Base-by-base conservation (phyloP, 2,113 vertebrate species). In the Rostratula benghalensis region DNA sequence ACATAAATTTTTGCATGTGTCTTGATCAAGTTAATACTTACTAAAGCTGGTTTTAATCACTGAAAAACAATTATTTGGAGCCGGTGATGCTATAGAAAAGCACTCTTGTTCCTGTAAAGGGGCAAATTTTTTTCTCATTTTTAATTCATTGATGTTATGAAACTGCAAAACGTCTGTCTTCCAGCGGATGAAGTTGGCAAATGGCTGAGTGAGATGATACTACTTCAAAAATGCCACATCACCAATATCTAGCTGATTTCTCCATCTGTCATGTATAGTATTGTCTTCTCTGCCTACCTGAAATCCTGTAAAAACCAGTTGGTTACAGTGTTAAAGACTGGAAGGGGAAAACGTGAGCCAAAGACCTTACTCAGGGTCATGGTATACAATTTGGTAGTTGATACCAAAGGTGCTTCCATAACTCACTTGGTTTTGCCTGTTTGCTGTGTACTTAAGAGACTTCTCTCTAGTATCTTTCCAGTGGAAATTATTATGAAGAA, bases 171-270 rank as follows among this genome's bases (percentile, higher is more conserved):
- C 3, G 2, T 56, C 1, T 5, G 0, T 68, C 18, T 64, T 63
- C 10, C 43, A 14, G 5, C 11, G 43, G 5, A 43, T 28, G 16
- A 16, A 37, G 24, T 23, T 27, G 35, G 35, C 51, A 82, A 25
- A 82, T 64, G 3, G 3, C 21, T 43, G 25, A 12, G 64, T 60
- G 8, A 35, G 69, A 25, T 50, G 39, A 6, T 53, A 20, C 2
- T 59, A 0, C 25, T 45, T 86, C 0, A 22, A 24, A 50, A 17
- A 37, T n/a, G 11, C 11, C 61, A 21, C 4, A 0, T 31, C 8
- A 3, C 27, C 48, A 57, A 9, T 65, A 19, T 50, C 56, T 37
- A 30, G 17, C 5, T 59, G n/a, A 4, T 57, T 83, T 56, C 13
- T 2, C 39, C 20, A 6, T 43, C 20, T 84, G 4, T 54, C 22